These are phyloP conservation scores for Propithecus coquereli DNA, from an alignment of 2,113 vertebrate genomes.

Conservation along the genomic window DNA sequence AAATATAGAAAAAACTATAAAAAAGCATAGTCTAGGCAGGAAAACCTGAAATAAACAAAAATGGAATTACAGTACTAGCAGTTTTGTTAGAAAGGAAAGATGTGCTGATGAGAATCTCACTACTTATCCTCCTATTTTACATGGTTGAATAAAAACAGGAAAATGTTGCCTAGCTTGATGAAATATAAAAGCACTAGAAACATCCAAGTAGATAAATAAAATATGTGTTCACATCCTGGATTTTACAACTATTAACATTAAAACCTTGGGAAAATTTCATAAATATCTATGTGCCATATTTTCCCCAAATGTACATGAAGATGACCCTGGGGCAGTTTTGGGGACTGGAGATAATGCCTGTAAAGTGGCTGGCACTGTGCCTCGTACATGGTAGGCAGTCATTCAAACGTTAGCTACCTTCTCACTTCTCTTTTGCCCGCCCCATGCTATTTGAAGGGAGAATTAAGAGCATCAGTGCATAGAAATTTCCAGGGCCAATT, in stretches of 20 bases:
- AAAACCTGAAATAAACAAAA: slow-evolving; percentile 10
- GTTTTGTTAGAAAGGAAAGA: background rate
- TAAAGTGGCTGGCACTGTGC: background rate
- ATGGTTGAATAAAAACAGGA: background rate
- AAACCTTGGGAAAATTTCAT: background rate
- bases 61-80: background rate
- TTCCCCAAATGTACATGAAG: background rate
- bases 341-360: background rate
- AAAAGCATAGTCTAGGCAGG: background rate
- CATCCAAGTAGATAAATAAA: background rate
- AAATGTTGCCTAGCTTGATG: background rate
- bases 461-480: background rate
- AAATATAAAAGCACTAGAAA: background rate
- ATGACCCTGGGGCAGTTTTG: background rate
- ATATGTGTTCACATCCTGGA: background rate
- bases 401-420: background rate
- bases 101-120: background rate
- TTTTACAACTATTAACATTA: background rate
- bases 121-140: background rate
- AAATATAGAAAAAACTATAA: background rate
- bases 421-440: background rate
- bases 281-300: background rate
- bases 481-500: background rate
- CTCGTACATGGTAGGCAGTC: background rate
- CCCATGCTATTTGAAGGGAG: background rate